Evolutionary conservation across 2,797 vertebrate species (phyloP).

Genomic region (Discoglossus pictus): DNA sequence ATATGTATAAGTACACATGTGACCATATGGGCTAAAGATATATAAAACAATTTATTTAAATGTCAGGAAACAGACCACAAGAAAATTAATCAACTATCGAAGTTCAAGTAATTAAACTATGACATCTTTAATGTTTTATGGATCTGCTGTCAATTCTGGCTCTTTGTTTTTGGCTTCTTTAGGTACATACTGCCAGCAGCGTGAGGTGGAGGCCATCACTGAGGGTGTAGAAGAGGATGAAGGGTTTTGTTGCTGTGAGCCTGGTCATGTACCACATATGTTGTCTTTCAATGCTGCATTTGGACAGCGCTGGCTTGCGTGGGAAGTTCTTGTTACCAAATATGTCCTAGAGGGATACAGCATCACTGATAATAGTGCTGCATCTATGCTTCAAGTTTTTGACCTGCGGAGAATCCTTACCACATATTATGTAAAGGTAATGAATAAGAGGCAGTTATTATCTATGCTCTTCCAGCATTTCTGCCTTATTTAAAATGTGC

Average conservation of each 20-base stretch:
- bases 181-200: conserved; percentile 97
- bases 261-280: conserved; percentile 91
- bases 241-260: conserved; percentile 96
- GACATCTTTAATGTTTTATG: neutral
- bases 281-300: conserved; percentile 95
- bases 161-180: conserved; percentile 30
- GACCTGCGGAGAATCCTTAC: conserved; percentile 95
- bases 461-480: neutral
- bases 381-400: conserved; percentile 98
- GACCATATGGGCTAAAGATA: no score
- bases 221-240: conserved; percentile 98
- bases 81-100: no score
- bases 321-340: conserved; percentile 96
- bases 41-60: no score
- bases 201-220: conserved; percentile 97
- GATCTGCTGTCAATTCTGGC: neutral
- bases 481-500: no score
- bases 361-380: conserved; percentile 96
- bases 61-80: no score
- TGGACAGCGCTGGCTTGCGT: conserved; percentile 94
- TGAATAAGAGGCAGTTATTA: neutral
- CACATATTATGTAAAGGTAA: conserved; percentile 96
- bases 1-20: no score
- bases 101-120: no score
- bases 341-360: conserved; percentile 97